Evolutionary conservation across 1,140 invertebrate species (phyloP), one percentile per base, ranked within the genome.

Genomic region (Platorchestia sp.): DNA sequence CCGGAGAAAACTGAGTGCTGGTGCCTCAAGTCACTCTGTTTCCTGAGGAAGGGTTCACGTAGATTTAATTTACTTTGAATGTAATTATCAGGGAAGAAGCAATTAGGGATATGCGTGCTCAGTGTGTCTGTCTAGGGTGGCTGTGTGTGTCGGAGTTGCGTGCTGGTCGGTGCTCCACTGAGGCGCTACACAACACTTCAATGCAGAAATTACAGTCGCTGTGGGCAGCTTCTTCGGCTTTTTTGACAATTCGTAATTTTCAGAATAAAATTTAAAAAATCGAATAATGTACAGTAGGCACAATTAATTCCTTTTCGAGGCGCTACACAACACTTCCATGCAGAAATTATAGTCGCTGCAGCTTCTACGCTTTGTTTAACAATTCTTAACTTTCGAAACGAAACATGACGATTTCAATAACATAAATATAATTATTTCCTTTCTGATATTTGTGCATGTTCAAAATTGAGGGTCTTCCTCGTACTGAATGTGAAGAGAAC

Each of bases 1-100:
- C 59, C 59, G 14, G 27, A 36, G 7, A 51, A 75, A 75, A 75
- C 7, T 36, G 59, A 75, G 27, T 75, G 59, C 36, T 75, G 36
- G 14, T 75, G 59, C 27, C 59, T 75, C 59, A 75, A 27, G 0
- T 93, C 41, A 47, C 44, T 93, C 44, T 16, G 91, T 93, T 93
- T 10, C 5, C 1, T 19, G 40, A 45, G 14, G 91, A 93, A 19
- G 45, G 91, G 14, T 36, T 45, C 45, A 40, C 43, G 59, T n/a
- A 93, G 91, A 93, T 93, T 44, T 47, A 40, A 93, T 93, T 93
- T 93, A 93, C 44, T 10, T 93, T 93, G 44, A 93, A 93, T 93
- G 19, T 44, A 44, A 93, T 93, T 93, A 93, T 44, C 19, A 44
- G 91, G 43, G 27, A 36, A 1, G 43, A 40, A 45, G 36, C 91